Conservation (phyloP, 2,797 vertebrate species). For the Helicolenus hilgendorfi region DNA sequence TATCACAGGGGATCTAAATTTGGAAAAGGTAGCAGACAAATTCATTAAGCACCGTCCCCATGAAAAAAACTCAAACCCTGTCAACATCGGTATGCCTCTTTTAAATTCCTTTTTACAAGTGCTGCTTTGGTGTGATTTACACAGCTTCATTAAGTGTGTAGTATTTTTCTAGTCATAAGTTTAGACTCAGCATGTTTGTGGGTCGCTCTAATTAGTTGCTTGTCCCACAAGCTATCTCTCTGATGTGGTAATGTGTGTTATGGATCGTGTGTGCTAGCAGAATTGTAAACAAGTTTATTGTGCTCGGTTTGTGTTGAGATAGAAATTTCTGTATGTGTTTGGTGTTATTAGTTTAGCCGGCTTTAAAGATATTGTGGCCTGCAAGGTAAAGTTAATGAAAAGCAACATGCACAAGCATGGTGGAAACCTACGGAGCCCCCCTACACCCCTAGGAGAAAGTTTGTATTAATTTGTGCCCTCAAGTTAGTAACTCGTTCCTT, state of each 20-base stretch:
- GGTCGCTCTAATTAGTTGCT: conserved; percentile 70
- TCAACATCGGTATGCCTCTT: background rate
- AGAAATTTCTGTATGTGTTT: background rate
- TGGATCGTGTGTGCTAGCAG: conserved; percentile 33
- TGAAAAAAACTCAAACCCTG: background rate
- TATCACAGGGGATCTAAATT: background rate
- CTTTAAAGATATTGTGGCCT: background rate
- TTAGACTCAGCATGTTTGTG: conserved; percentile 61
- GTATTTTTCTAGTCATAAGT: conserved; percentile 40
- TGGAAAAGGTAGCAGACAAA: conserved; percentile 2
- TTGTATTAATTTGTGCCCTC: too few relatives aligned
- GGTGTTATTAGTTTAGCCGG: background rate
- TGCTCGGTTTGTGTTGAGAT: conserved; percentile 11
- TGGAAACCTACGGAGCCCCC: background rate
- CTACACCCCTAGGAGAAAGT: too few relatives aligned
- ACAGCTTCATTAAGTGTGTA: conserved; percentile 38
- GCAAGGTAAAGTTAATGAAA: background rate
- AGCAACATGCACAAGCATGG: background rate
- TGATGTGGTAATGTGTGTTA: conserved; percentile 71
- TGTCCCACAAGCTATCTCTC: conserved; percentile 67
- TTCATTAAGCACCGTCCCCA: background rate
- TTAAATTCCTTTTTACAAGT: background rate
- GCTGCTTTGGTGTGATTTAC: conserved; percentile 16
- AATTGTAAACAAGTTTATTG: conserved; percentile 64
- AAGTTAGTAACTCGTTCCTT: too few relatives aligned